Evolutionary conservation across 1,140 invertebrate genomes (phyloP), one percentile per base, ranked within the genome.

Genomic region (Trichomalopsis sarcophagae): DNA sequence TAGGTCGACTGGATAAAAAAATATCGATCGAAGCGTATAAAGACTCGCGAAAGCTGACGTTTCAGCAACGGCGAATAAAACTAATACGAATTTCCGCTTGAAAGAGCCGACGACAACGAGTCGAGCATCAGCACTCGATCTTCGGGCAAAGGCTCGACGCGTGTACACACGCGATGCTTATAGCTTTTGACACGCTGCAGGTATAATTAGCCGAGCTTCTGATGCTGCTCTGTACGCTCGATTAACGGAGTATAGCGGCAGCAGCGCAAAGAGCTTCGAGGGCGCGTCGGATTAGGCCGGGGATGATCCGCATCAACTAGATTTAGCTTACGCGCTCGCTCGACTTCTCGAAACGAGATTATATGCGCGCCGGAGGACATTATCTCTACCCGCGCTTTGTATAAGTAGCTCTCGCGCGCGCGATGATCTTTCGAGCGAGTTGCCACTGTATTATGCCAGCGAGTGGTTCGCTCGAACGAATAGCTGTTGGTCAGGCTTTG

Each of bases 221-320:
- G 33, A 0, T 14, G 13, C 47, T 9, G 55, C 50, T 36, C 33
- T 21, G n/a, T 62, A 62, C n/a, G n/a, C 83, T 47, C 36, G 68
- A 5, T 71, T 84, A 84, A 84, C 78, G 82, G 36, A 71, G 62
- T n/a, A 30, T 23, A 77, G n/a, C 74, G 21, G 9, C 33, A 7
- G 66, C 47, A 84, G 69, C 7, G 75, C 66, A 71, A 11, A 50
- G 21, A 27, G 74, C 30, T 62, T 62, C 55, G 21, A 62, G 55
- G 55, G 36, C 82, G 50, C 27, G 7, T 62, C 30, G 69, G 83
- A 84, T 84, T 84, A 77, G 30, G 74, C 36, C 23, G 4, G 5
- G 75, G 82, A 78, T 84, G 69, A 84, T 84, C 77, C 83, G 47
- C 40, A 84, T 80, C 83, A 84, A 66, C 47, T 80, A 80, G 77